A percentile compares a stretch with the other conserved stretches of the same genome.
These are phyloP conservation scores for Microcebus lehilahytsara DNA, from an alignment of 2,113 vertebrate genomes.

Conservation along the genomic window DNA sequence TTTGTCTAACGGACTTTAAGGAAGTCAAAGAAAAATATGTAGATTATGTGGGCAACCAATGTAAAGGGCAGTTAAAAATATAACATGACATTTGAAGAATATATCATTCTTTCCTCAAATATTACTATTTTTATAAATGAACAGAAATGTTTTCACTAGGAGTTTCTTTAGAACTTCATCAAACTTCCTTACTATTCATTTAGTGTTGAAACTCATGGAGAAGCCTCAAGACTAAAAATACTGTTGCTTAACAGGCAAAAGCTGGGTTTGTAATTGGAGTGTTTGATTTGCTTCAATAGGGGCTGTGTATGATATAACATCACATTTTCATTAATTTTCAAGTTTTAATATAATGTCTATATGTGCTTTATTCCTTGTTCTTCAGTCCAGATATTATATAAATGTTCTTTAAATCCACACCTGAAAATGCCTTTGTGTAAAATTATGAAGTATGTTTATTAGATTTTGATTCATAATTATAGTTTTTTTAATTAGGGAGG, in stretches of 20 bases:
- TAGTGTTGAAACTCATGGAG: constrained; percentile 88
- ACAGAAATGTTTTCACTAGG: background rate
- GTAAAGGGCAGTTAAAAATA: background rate
- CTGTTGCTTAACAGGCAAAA: constrained; percentile 78
- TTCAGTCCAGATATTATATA: constrained; percentile 84
- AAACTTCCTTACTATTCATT: constrained; percentile 91
- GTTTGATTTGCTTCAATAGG: constrained; percentile 79
- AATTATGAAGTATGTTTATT: constrained; percentile 76
- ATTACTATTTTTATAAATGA: background rate
- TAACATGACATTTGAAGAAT: background rate
- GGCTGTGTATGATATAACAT: constrained; percentile 83
- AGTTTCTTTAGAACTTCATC: background rate
- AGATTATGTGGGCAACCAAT: background rate
- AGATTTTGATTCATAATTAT: constrained; percentile 81
- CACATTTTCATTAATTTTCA: constrained; percentile 78
- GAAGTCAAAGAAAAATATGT: background rate
- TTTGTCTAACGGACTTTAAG: background rate
- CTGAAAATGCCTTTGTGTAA: constrained; percentile 79
- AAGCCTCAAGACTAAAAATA: constrained; percentile 72
- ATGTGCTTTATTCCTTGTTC: constrained; percentile 94
- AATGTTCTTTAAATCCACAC: constrained; percentile 70
- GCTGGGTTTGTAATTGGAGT: constrained; percentile 64
- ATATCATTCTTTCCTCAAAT: background rate
- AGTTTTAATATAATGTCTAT: constrained; percentile 84
- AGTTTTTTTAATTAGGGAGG: constrained; percentile 77